Evolutionary conservation across 2,797 vertebrate species (phyloP), one percentile per base, ranked within the genome.

Genomic region (Megalops cyprinoides): DNA sequence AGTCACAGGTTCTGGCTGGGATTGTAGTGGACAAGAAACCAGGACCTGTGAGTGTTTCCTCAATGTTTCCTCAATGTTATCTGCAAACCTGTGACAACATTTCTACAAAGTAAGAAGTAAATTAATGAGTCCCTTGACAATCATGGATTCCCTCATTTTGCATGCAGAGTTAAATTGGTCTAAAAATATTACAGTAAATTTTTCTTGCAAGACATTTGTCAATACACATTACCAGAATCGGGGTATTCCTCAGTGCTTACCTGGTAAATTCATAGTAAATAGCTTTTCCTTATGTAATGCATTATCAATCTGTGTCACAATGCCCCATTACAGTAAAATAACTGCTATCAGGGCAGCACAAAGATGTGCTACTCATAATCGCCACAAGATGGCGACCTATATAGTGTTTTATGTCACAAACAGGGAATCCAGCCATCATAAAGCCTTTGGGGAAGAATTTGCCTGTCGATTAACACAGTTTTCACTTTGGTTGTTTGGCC

Each of bases 1-100:
- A 98, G 46, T 98, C 97, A 82, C 98, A 98, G 82, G 85, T 98
- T 82, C 93, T 99, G 0, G 96, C 97, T 60, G 97, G 96, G 79
- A 98, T 99, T 25, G 96, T 97, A 79, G 96, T 98, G 90, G 97
- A 99, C 88, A 96, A 95, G 85, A 95, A 96, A 83, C 95, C 96
- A 0, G 44, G 37, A 28, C 51, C 74, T 42, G 79, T 80, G 71
- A 74, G 71, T 49, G n/a, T 28, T 46, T 3, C 20, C 37, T 46
- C 20, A 78, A 23, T 60, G n/a, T n/a, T n/a, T n/a, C n/a, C n/a
- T n/a, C n/a, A n/a, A n/a, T n/a, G n/a, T 23, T 44, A 12, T 0
- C 18, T 34, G 56, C 4, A 2, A 60, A 60, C 25, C 5, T 42
- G 51, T 15, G 69, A 49, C n/a, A 62, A 74, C 10, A 23, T 49